Evolutionary conservation across 2,113 vertebrate species (phyloP).

Genomic region (Peucedramus taeniatus): DNA sequence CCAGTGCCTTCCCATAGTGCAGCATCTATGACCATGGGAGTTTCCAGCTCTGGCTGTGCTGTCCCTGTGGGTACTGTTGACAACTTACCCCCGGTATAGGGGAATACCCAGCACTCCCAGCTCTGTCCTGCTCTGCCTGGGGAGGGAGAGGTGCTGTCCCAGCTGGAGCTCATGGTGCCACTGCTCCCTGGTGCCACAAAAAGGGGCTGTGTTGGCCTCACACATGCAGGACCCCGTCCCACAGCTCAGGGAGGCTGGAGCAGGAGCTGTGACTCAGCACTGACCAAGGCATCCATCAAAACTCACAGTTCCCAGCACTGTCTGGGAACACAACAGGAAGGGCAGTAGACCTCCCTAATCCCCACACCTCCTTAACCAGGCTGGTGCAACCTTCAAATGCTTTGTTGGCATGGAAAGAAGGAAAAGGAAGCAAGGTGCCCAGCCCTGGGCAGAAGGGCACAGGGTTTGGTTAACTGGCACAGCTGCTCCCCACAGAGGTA

Average conservation of each 20-base stretch:
- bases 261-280: no score
- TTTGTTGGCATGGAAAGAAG: fast-evolving
- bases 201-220: not conserved
- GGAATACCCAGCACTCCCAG: not conserved
- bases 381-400: not conserved
- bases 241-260: not conserved
- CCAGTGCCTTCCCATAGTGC: not conserved
- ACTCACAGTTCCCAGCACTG: not conserved
- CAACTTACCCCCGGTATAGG: fast-evolving
- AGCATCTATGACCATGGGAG: fast-evolving
- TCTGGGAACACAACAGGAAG: not conserved
- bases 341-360: not conserved
- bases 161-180: not conserved
- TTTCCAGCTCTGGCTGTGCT: not conserved
- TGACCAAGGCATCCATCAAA: not conserved
- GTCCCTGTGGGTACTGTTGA: not conserved
- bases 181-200: fast-evolving
- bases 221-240: fast-evolving
- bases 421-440: not conserved
- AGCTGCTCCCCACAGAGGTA: not conserved
- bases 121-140: not conserved
- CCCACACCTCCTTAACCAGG: fast-evolving
- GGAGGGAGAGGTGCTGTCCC: not conserved
- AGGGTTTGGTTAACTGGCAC: fast-evolving
- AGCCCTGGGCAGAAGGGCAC: not conserved